A percentile compares a stretch with the other conserved stretches of the same genome.
Evolutionary conservation across 2,888 invertebrate species (phyloP).

Genomic region (Odiellus spinosus): DNA sequence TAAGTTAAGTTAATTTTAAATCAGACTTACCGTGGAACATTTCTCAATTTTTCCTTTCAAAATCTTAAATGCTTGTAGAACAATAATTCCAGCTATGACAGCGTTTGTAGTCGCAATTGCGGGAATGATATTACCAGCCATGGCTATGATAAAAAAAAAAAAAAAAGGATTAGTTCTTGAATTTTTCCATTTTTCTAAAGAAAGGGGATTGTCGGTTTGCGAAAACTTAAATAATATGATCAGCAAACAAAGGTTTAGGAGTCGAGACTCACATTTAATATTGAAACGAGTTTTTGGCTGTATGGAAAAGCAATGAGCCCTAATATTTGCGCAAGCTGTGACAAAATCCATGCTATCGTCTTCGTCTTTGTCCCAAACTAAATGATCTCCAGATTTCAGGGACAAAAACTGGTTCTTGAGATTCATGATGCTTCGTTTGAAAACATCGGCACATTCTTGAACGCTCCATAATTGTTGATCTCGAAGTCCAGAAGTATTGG

Average conservation of each 20-base stretch:
- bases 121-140: constrained; percentile 99
- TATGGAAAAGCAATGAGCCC: constrained; percentile 80
- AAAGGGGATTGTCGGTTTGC: too few species aligned
- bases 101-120: constrained; percentile 99
- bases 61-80: constrained; percentile 66
- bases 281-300: constrained; percentile 72
- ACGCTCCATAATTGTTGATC: constrained; percentile 67
- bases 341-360: constrained; percentile 88
- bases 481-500: constrained; percentile 35
- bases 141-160: constrained; percentile 42
- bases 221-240: too few species aligned
- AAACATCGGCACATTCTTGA: constrained; percentile 53
- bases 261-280: constrained; percentile 81
- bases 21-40: constrained; percentile 54
- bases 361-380: constrained; percentile 98
- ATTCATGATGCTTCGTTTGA: constrained; percentile 46
- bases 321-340: constrained; percentile 80
- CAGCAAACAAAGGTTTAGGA: too few species aligned
- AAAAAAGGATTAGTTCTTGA: not conserved
- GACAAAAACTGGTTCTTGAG: constrained; percentile 34
- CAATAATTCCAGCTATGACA: constrained; percentile 88
- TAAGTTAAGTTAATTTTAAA: constrained; percentile 4
- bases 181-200: too few species aligned
- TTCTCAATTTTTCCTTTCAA: constrained; percentile 46
- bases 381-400: constrained; percentile 40